Base-by-base conservation (phyloP, 2,113 vertebrate genomes). In the Notarius lentiginosus region DNA sequence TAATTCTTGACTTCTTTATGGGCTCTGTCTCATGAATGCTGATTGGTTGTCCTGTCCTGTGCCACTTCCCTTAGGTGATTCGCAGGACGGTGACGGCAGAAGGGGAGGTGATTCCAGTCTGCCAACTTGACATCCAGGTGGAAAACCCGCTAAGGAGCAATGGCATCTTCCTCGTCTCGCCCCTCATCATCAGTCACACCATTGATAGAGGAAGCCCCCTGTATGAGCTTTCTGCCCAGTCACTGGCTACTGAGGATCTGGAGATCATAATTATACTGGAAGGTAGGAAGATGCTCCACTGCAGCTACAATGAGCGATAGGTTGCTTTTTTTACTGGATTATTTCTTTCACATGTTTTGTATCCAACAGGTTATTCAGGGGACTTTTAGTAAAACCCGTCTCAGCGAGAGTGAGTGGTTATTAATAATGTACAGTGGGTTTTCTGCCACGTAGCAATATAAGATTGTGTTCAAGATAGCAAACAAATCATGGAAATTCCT, bases 111-210 rank as follows among this genome's bases (percentile, higher is more conserved):
- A 89, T 96, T 90, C 96, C 96, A 0, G 95, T 96, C 73, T 95
- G 94, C 60, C 96, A 96, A 93, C 92, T 96, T 82, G 96, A 96
- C 90, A 95, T 96, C 86, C 96, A 96, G 90, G 95, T 96, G 90
- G 96, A 96, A 90, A 96, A 96, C 83, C 96, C 96, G 14, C 93
- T 96, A 80, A 93, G 95, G 80, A 96, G 95, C 63, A 96, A 96
- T 10, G 95, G 95, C 49, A 94, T 96, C 91, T 96, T 96, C 92
- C 92, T 96, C 76, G 95, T 96, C 12, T 96, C 96, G 14, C 96
- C 96, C 4, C 94, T 96, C 79, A 95, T 96, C 88, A 92, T 96
- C 91, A 95, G 95, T 90, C 96, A 96, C 94, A 96, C 96, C 88
- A 95, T 96, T 34, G 95, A 96, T 79, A 79, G 94, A 53, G 93